Evolutionary conservation across 2,113 vertebrate species (phyloP).

Genomic region (Maccullochella peelii): DNA sequence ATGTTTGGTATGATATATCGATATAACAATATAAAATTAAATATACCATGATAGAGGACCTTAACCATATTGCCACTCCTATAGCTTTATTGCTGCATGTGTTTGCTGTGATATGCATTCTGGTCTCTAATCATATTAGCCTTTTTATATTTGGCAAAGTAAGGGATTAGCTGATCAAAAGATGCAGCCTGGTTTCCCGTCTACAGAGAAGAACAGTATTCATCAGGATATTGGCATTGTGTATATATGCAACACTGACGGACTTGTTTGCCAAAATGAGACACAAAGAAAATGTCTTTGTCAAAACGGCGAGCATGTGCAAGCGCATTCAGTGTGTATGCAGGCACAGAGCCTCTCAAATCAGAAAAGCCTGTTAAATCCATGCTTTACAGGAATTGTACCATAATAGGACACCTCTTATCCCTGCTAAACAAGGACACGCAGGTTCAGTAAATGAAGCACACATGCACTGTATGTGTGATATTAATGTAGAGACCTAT

Average conservation of each 20-base stretch:
- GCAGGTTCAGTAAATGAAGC: constrained; percentile 35
- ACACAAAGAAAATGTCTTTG: constrained; percentile 43
- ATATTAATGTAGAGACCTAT: constrained; percentile 61
- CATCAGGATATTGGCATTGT: constrained; percentile 44
- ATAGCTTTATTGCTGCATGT: not conserved
- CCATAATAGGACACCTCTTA: constrained; percentile 49
- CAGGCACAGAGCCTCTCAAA: constrained; percentile 30
- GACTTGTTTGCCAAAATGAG: constrained; percentile 41
- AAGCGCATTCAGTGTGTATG: constrained; percentile 4
- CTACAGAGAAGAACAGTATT: constrained; percentile 17
- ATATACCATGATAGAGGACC: not conserved
- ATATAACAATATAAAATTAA: not conserved
- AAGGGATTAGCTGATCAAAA: constrained; percentile 39
- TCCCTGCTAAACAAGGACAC: constrained; percentile 50
- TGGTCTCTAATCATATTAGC: constrained; percentile 23
- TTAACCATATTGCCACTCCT: not conserved
- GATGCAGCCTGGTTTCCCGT: constrained; percentile 19
- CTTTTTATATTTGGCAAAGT: constrained; percentile 23
- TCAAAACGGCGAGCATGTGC: constrained; percentile 22
- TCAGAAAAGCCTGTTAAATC: constrained; percentile 56
- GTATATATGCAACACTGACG: constrained; percentile 21
- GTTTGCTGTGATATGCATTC: constrained; percentile 5
- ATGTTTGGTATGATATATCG: not conserved
- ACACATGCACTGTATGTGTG: constrained; percentile 18
- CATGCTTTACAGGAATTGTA: constrained; percentile 41